A percentile compares a stretch with the other conserved stretches of the same genome.
phyloP scores from a whole-genome alignment of 2,113 vertebrate species.

The Xiphorhynchus elegans region DNA sequence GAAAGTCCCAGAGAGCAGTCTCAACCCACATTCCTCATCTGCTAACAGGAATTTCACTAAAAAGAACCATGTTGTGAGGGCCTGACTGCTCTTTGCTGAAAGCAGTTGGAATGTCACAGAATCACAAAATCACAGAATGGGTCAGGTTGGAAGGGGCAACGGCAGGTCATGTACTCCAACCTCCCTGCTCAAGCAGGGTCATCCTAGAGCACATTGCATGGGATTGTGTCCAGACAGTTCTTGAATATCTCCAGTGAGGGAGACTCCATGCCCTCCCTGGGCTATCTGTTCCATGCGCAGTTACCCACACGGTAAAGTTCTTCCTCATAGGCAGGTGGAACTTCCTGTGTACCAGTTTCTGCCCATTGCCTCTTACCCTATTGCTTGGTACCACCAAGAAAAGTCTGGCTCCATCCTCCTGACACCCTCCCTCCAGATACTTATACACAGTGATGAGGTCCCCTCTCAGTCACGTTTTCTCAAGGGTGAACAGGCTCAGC shows the following conservation, averaged over 20 bases:
- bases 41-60: background rate
- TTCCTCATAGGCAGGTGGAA: background rate
- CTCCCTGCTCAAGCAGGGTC: background rate
- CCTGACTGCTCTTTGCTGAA: background rate
- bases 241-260: background rate
- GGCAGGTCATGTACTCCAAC: background rate
- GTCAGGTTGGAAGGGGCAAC: background rate
- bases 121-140: background rate
- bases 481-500: background rate
- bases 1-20: background rate
- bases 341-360: background rate
- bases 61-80: background rate
- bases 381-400: background rate
- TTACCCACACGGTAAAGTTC: background rate
- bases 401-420: background rate
- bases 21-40: background rate
- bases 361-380: background rate
- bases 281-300: no score
- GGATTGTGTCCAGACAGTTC: background rate
- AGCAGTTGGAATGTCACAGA: background rate
- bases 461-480: background rate
- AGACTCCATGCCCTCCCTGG: background rate
- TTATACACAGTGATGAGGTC: no score
- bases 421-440: background rate
- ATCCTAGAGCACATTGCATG: background rate